Evolutionary conservation across 2,888 invertebrate genomes (phyloP).

Genomic region (Ligdia adustata): DNA sequence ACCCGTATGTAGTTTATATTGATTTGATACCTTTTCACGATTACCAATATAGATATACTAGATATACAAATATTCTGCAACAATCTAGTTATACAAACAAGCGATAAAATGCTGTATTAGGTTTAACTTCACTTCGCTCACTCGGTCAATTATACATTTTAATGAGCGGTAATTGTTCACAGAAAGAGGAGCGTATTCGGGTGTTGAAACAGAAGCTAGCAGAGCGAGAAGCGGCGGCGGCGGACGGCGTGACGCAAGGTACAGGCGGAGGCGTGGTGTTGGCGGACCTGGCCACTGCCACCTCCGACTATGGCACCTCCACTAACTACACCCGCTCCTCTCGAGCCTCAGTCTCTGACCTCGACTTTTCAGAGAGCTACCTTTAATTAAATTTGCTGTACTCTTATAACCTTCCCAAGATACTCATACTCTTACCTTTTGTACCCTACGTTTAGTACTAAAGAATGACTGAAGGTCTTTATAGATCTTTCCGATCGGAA

Average conservation of each 20-base stretch:
- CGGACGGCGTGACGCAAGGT: constrained; percentile 87
- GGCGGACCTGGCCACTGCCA: constrained; percentile 91
- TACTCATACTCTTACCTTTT: too few species aligned
- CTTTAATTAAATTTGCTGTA: constrained; percentile 72
- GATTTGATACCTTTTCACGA: too few species aligned
- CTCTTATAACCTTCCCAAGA: constrained; percentile 15
- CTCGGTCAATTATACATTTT: too few species aligned
- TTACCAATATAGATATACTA: too few species aligned
- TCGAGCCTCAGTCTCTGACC: constrained; percentile 93
- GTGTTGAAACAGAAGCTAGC: constrained; percentile 91
- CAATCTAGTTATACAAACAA: too few species aligned
- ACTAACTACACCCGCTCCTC: constrained; percentile 92
- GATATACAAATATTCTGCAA: too few species aligned
- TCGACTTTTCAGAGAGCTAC: constrained; percentile 95
- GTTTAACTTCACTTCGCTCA: too few species aligned
- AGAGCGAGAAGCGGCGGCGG: constrained; percentile 89
- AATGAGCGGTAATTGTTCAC: too few species aligned
- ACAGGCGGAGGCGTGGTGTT: constrained; percentile 85
- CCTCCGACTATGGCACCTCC: constrained; percentile 91
- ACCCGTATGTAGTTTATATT: too few species aligned
- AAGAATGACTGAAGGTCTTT: constrained; percentile 10
- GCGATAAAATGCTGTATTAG: too few species aligned
- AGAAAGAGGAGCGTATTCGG: constrained; percentile 96
- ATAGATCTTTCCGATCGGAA: not conserved
- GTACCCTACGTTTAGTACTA: constrained; percentile 7